Conservation (phyloP, 1,140 invertebrate species). For the Prorops nasuta region DNA sequence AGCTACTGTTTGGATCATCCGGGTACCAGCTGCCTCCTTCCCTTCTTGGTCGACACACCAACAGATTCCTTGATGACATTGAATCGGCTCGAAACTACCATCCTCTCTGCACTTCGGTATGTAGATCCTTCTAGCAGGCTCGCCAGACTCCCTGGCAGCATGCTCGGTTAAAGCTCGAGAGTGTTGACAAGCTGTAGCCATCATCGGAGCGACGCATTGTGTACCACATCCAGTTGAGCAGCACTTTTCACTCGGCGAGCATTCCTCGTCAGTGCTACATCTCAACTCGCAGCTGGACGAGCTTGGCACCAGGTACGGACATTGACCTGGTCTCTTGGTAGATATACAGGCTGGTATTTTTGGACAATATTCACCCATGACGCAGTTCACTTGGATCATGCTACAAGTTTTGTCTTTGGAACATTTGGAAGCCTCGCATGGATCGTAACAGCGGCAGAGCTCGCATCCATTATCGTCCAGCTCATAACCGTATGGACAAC, state of each 20-base stretch:
- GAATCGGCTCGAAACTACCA: constrained; percentile 74
- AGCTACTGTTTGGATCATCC: constrained; percentile 43
- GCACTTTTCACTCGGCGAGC: constrained; percentile 68
- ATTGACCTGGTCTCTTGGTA: constrained; percentile 75
- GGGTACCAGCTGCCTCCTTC: constrained; percentile 70
- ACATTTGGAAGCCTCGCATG: constrained; percentile 69
- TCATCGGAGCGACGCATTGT: constrained; percentile 70
- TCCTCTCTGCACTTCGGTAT: constrained; percentile 76
- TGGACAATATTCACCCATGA: constrained; percentile 73
- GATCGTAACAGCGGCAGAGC: constrained; percentile 74
- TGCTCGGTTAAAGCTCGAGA: constrained; percentile 67
- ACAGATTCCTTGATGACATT: constrained; percentile 79
- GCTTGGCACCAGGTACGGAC: constrained; percentile 78
- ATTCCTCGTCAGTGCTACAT: constrained; percentile 75
- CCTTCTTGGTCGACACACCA: constrained; percentile 89
- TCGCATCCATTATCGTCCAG: constrained; percentile 70
- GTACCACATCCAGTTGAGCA: constrained; percentile 86
- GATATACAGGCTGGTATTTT: constrained; percentile 77
- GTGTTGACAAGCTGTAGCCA: constrained; percentile 79
- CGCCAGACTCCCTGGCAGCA: constrained; percentile 72
- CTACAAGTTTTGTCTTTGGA: constrained; percentile 66
- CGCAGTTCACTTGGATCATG: constrained; percentile 77
- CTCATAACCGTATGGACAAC: constrained; percentile 79
- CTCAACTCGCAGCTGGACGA: constrained; percentile 72
- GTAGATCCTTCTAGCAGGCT: constrained; percentile 70